phyloP scores from a whole-genome alignment of 2,113 vertebrate genomes.

The Passer montanus region DNA sequence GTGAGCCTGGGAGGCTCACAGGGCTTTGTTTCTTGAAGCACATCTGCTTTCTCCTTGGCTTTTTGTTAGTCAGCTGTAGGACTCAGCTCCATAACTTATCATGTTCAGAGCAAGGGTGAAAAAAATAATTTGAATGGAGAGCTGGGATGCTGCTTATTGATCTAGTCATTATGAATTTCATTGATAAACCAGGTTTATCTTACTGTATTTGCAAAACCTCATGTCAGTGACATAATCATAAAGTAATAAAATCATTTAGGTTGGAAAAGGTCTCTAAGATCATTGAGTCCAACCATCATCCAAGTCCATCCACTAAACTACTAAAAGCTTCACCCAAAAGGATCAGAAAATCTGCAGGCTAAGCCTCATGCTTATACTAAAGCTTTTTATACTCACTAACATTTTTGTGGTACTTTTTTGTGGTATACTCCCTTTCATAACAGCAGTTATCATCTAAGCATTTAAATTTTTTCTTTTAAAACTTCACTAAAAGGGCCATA shows the following conservation, averaged over 20 bases:
- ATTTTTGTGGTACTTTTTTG: not conserved
- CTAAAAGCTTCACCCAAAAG: not conserved
- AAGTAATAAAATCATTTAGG: not conserved
- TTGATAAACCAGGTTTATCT: not conserved
- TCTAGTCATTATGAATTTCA: not conserved
- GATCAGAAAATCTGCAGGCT: not conserved
- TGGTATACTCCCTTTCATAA: not conserved
- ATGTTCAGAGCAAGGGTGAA: not conserved
- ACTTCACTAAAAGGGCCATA: not conserved
- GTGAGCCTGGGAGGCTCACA: not conserved
- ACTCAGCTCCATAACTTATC: not conserved
- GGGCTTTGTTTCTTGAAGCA: not conserved
- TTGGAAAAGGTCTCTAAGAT: not conserved
- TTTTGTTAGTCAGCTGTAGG: not conserved
- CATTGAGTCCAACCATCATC: not conserved
- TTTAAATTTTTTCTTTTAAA: not conserved
- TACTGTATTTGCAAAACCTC: not conserved
- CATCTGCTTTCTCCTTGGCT: not conserved
- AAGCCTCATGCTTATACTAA: not conserved
- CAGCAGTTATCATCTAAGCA: not conserved
- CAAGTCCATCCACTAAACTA: not conserved
- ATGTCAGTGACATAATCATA: rapidly evolving
- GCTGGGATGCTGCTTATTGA: not conserved
- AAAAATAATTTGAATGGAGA: not conserved
- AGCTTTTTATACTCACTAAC: not conserved